Base-by-base conservation (phyloP, 2,797 vertebrate species). In the Spinibarbus caldwelli region DNA sequence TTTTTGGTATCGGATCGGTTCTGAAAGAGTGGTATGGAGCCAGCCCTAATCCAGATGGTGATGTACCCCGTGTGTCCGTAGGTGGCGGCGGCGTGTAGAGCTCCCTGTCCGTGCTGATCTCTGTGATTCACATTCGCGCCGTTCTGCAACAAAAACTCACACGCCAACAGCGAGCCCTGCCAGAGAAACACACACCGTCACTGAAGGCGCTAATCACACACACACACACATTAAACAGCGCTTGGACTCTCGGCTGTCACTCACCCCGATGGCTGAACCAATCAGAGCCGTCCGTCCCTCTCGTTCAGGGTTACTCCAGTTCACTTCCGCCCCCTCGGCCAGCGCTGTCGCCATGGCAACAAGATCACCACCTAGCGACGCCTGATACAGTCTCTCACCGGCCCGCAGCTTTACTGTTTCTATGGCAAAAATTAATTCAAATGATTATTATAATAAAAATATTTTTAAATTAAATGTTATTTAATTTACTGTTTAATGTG, bases 121-220 rank as follows among this genome's bases (percentile, higher is more conserved):
- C 95, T 66, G 88, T 92, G 90, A 89, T 95, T 96, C 29, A 95
- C 87, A 7, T 94, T 95, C 0, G 95, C 94, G 0, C 95, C 93
- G 17, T 96, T 96, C 89, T 91, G 93, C 86, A 95, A 89, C 87
- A 95, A 90, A 80, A 94, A 95, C 91, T 96, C 94, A 1, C 94
- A 96, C 3, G 94, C 94, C 66, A 87, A 47, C 85, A 96, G 92
- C 0, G 94, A 95, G 45, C 93, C 95, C 95, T 96, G 80, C 31
- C 21, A 59, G 11, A 59, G 14, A 23, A 34, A 71, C 45, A 34
- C 26, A 82, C 45, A 84, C n/a, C 8, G 8, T 21, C 70, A 34
- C 17, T 45, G 59, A 36, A 78, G 29, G 11, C 12, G 29, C 4
- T 4, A 19, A 29, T 29, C 47, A 47, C 36, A 79, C 14, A 64